Percentiles rank a stretch among this genome's conserved stretches.
Conservation (phyloP, 2,797 vertebrate genomes). For the Moxostoma hubbsi region DNA sequence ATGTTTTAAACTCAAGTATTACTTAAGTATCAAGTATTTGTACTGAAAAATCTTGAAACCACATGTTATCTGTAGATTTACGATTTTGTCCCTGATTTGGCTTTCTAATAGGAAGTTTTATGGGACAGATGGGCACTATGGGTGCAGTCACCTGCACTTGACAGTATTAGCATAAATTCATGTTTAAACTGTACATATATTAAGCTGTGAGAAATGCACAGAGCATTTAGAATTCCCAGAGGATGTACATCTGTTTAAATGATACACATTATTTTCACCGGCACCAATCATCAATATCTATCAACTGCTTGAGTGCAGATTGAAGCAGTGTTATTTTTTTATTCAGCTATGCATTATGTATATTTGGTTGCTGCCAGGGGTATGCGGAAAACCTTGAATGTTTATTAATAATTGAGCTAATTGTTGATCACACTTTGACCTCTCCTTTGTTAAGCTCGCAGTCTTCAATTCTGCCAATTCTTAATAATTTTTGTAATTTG, state of each 20-base stretch:
- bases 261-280: background rate
- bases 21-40: too few species aligned
- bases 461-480: background rate
- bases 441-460: slow-evolving; percentile 4
- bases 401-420: slow-evolving; percentile 29
- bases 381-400: slow-evolving; percentile 28
- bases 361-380: slow-evolving; percentile 24
- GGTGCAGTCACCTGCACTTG: background rate
- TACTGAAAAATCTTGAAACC: too few species aligned
- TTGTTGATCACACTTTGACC: slow-evolving; percentile 14
- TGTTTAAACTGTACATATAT: slow-evolving; percentile 30
- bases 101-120: too few species aligned
- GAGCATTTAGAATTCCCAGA: background rate
- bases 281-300: background rate
- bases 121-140: background rate
- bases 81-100: too few species aligned
- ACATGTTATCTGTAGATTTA: background rate
- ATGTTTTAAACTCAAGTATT: too few species aligned
- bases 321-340: slow-evolving; percentile 37
- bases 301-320: slow-evolving; percentile 17
- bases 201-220: background rate
- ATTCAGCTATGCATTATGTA: slow-evolving; percentile 33
- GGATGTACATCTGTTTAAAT: slow-evolving; percentile 12
- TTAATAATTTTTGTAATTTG: slow-evolving; percentile 16
- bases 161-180: slow-evolving; percentile 32